These are phyloP conservation scores for Marronus borbonicus DNA, from an alignment of 2,888 invertebrate genomes.

Conservation along the genomic window DNA sequence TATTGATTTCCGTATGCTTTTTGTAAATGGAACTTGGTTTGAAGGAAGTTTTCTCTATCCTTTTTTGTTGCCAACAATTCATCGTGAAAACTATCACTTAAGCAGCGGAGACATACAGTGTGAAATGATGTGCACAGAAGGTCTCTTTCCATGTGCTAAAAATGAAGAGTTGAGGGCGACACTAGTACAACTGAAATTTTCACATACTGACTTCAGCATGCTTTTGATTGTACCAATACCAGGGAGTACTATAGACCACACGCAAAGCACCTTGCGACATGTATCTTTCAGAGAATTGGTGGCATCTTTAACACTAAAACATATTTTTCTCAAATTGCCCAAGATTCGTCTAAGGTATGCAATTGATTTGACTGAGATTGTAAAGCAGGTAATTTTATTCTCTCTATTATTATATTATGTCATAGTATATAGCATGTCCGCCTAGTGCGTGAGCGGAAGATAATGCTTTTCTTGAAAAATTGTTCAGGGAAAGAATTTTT, in stretches of 20 bases:
- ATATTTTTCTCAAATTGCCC: conserved; percentile 80
- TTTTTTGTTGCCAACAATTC: conserved; percentile 76
- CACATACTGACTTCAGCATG: conserved; percentile 80
- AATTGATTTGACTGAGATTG: conserved; percentile 76
- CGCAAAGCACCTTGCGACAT: background rate
- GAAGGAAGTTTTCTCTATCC: conserved; percentile 82
- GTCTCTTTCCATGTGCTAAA: conserved; percentile 71
- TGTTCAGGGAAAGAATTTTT: too few species aligned
- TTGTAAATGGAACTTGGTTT: conserved; percentile 91
- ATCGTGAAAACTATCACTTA: conserved; percentile 77
- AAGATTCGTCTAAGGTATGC: conserved; percentile 86
- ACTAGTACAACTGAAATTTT: conserved; percentile 82
- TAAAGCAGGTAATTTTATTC: conserved; percentile 74
- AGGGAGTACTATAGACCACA: conserved; percentile 75
- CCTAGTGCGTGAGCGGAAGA: too few species aligned
- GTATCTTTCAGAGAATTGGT: background rate
- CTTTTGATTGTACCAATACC: conserved; percentile 82
- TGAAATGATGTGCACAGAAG: conserved; percentile 80
- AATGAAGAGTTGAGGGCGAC: conserved; percentile 73
- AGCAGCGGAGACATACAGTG: conserved; percentile 74
- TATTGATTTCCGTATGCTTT: conserved; percentile 73
- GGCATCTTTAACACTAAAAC: background rate
- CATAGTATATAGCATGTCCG: background rate
- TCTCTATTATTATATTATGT: background rate
- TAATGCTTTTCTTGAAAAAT: too few species aligned